Percentiles rank a stretch among this genome's conserved stretches.
Conservation (phyloP, 2,113 vertebrate species). For the Gorsachius goisagi region DNA sequence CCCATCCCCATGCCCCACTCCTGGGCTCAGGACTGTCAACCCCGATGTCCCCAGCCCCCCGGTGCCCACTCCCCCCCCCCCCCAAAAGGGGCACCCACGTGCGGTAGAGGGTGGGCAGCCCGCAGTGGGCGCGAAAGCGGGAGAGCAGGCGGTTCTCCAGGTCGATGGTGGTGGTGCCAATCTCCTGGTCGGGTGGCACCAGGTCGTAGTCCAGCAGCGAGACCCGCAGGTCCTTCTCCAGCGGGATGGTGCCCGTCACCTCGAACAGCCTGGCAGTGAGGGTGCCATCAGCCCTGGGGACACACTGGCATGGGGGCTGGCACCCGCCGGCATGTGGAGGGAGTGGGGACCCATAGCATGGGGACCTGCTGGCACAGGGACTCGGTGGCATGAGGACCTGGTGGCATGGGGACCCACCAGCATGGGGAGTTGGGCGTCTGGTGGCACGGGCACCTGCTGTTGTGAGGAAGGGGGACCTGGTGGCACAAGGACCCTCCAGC, state of each 20-base stretch:
- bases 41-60: no score
- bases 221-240: conserved; percentile 77
- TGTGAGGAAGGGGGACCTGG: no score
- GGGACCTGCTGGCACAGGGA: not conserved
- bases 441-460: not conserved
- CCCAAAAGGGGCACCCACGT: not conserved
- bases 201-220: conserved; percentile 71
- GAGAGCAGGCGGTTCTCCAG: conserved; percentile 77
- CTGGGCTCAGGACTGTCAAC: no score
- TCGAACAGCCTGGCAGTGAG: conserved; percentile 63
- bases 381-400: no score
- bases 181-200: conserved; percentile 67
- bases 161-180: conserved; percentile 75
- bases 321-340: accelerated
- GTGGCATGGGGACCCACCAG: accelerated
- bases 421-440: not conserved
- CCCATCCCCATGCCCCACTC: no score
- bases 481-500: accelerated
- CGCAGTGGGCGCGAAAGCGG: conserved; percentile 70
- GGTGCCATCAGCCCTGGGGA: not conserved
- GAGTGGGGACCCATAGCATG: accelerated
- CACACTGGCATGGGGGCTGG: accelerated
- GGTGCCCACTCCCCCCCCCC: no score
- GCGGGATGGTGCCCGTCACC: conserved; percentile 62
- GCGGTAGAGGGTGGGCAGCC: conserved; percentile 68